Evolutionary conservation across 2,888 invertebrate genomes (phyloP), one percentile per base, ranked within the genome.

Genomic region (Leptinotarsa rubiginosa): DNA sequence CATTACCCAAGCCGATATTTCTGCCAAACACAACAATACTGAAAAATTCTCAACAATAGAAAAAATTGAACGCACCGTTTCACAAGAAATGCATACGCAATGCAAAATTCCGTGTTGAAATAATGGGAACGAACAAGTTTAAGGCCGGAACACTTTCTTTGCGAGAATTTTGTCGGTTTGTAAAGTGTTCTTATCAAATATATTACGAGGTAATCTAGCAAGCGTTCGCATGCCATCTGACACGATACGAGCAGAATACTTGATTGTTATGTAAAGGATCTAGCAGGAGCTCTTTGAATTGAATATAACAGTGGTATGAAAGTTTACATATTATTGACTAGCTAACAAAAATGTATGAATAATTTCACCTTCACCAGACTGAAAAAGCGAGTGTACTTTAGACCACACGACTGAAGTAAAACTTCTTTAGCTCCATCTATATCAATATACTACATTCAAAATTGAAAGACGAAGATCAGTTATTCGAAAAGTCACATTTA

Each of bases 101-200:
- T 62, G 62, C 68, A 68, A 72, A 72, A 64, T 62, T 20, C 52
- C 54, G 54, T 74, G 72, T 75, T 71, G 70, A 68, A 75, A 75
- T 47, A 75, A 73, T 75, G 71, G 49, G 31, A 71, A 62, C 69
- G 75, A 78, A 78, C 81, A 82, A 83, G 82, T 83, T 82, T 81
- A 81, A 82, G 82, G 82, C 78, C 78, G 79, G 77, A 75, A 77
- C 76, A 80, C 80, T 81, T 80, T 80, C 81, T 69, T 77, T 25
- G 47, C 65, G 69, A 73, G 74, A 75, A 77, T 73, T 73, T 77
- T 72, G 62, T 41, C 22, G 20, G 52, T 70, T 72, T 56, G 25
- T 62, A 59, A 56, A 31, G 31, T 73, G 69, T 64, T 75, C 72
- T 77, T 75, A 75, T 76, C 70, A 75, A 75, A 75, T 75, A 54